phyloP scores from a whole-genome alignment of 1,140 invertebrate species.

The Onthophagus taurus region DNA sequence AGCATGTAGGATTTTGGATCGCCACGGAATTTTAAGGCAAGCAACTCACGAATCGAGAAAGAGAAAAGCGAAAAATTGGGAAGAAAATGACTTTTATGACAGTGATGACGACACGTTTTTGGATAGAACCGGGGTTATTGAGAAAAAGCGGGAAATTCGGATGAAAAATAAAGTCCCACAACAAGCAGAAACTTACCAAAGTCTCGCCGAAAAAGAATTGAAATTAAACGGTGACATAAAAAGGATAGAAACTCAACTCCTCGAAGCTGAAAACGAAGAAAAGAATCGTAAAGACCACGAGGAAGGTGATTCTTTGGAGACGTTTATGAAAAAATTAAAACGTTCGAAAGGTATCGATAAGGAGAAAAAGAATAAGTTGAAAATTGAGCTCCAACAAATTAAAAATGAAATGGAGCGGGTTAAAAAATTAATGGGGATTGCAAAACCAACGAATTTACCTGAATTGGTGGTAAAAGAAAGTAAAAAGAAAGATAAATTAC shows the following conservation, averaged over 20 bases:
- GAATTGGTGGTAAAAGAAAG: conserved; percentile 34
- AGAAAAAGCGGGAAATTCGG: conserved; percentile 72
- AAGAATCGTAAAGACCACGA: conserved; percentile 18
- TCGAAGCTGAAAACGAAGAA: conserved; percentile 36
- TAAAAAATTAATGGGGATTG: conserved; percentile 65
- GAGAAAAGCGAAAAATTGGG: conserved; percentile 66
- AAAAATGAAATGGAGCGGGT: conserved; percentile 59
- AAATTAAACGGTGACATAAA: conserved; percentile 48
- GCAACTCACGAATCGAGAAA: conserved; percentile 63
- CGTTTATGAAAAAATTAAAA: conserved; percentile 59
- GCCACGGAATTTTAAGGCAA: conserved; percentile 66
- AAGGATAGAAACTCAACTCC: conserved; percentile 49
- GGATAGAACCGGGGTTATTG: conserved; percentile 88
- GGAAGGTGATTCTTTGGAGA: conserved; percentile 58
- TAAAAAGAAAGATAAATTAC: conserved; percentile 21
- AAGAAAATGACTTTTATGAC: conserved; percentile 88
- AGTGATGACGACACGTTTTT: conserved; percentile 96
- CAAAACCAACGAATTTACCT: conserved; percentile 62
- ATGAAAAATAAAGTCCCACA: conserved; percentile 58
- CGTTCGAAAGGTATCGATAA: conserved; percentile 41
- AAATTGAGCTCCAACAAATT: conserved; percentile 55
- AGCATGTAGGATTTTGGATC: conserved; percentile 85
- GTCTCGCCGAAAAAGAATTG: conserved; percentile 65
- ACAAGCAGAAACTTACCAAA: conserved; percentile 67
- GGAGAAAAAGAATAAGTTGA: conserved; percentile 41